Base-by-base conservation (phyloP, 2,797 vertebrate species). In the Acrocephalus scirpaceus region DNA sequence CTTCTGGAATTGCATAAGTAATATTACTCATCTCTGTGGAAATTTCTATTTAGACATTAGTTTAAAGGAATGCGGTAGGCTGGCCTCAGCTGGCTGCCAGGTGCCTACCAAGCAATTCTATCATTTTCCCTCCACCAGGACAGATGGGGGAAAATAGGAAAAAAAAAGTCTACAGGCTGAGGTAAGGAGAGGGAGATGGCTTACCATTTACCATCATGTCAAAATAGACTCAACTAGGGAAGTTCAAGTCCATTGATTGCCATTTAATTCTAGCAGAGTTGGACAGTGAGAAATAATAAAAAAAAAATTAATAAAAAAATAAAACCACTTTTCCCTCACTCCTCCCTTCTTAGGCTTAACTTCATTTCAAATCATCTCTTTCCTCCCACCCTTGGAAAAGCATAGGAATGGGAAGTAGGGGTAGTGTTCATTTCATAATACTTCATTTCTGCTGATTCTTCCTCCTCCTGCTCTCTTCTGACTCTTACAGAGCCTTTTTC, bases 321-420 rank as follows among this genome's bases (percentile, higher is more conserved):
- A 25, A 87, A 76, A 10, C 0, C 6, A n/a, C 3, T 16, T 83
- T 66, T 29, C 11, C 2, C 26, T 36, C 10, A 36, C 6, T 7
- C 2, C 5, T 67, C 17, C 20, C 16, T 57, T 44, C 12, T 82
- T 57, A 51, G 23, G 7, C 27, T 61, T 38, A 71, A 38, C 13
- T 73, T 77, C 9, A 29, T 22, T 44, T 14, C 8, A 11, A 54
- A 20, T 50, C 27, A 62, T 48, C 17, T 45, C 20, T 10, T 26
- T 71, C 1, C 5, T 15, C 5, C 3, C 1, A 11, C 2, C 3
- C 11, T 1, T 10, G 16, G 7, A 2, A 18, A 27, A 8, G 0
- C 8, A 58, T 22, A 16, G 3, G 6, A 32, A 32, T 42, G 10
- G 11, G 27, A 32, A 77, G 22, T 3, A 29, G 5, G 2, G 5